Base-by-base conservation (phyloP, 2,888 invertebrate species). In the Scaptodrosophila latifasciaeformis region DNA sequence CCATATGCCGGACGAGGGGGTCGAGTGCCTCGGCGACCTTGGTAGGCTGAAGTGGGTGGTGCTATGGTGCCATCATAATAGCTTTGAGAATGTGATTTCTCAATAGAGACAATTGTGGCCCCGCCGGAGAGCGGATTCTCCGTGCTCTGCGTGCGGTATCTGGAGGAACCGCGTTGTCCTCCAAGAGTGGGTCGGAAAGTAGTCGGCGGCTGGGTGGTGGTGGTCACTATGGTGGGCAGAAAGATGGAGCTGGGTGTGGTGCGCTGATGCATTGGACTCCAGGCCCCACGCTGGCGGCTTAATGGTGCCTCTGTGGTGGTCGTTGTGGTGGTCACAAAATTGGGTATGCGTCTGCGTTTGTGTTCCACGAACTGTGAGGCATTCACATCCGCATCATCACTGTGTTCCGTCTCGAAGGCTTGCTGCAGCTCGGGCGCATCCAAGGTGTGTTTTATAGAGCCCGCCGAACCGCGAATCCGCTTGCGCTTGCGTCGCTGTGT, bases 81-180 rank as follows among this genome's bases (percentile, higher is more conserved):
- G 53, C 86, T 85, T 39, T 86, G 82, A 0, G 87, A 87, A 46
- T 80, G 79, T 0, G 87, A 87, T 59, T 86, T 86, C 49, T 86
- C 81, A 24, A 87, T 81, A 1, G 83, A 82, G 1, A 87, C 62
- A 12, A 71, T 67, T 7, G 79, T 75, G 9, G 75, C 9, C 12
- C 27, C 35, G 18, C 35, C 43, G 0, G 59, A 7, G 24, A 3
- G 3, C 4, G 4, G 3, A 7, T 3, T 24, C 4, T 3, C 7
- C 4, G 24, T 24, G 24, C 4, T 7, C 24, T 3, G 24, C 4
- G 17, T 31, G 31, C 58, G 65, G 18, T 60, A 77, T 6, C 69
- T 60, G 0, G 66, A 61, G 0, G 48, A 53, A n/a, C 77, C 79
- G 0, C 59, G 63, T 24, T 29, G 50, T 15, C 59, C 27, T 21